Conservation (phyloP, 92 coral and sea anemone genomes). For the Epizoanthus rinbou region DNA sequence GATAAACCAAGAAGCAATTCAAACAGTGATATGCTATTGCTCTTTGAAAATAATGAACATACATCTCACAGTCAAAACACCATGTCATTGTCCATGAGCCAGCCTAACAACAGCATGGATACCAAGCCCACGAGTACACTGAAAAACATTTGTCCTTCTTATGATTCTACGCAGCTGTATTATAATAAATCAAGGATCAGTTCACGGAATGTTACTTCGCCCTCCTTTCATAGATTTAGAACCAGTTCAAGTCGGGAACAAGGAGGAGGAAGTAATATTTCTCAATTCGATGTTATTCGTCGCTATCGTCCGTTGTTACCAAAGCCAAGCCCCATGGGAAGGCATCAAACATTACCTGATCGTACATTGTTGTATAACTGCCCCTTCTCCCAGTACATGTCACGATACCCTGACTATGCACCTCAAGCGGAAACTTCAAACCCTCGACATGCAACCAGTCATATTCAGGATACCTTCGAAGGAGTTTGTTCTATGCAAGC, state of each 20-base stretch:
- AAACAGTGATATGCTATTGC: neutral
- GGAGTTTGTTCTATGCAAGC: neutral
- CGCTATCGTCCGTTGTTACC: constrained; percentile 40
- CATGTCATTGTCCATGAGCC: neutral
- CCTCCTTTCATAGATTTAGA: neutral
- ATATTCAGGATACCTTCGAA: neutral
- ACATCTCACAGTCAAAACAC: neutral
- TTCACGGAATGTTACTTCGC: neutral
- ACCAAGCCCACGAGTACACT: neutral
- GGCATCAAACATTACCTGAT: neutral
- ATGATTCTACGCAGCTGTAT: neutral
- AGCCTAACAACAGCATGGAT: neutral
- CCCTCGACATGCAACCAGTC: neutral
- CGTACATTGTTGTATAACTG: neutral
- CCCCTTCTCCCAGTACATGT: neutral
- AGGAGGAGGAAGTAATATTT: neutral
- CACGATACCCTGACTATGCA: neutral
- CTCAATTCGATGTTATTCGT: neutral
- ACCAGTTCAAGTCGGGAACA: neutral
- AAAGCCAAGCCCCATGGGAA: constrained; percentile 9
- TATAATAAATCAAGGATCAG: neutral
- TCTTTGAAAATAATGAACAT: neutral
- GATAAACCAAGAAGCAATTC: neutral
- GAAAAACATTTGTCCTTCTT: too few relatives aligned
- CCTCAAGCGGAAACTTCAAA: neutral